phyloP scores from a whole-genome alignment of 2,888 invertebrate genomes.

The Oscheius myriophilus region DNA sequence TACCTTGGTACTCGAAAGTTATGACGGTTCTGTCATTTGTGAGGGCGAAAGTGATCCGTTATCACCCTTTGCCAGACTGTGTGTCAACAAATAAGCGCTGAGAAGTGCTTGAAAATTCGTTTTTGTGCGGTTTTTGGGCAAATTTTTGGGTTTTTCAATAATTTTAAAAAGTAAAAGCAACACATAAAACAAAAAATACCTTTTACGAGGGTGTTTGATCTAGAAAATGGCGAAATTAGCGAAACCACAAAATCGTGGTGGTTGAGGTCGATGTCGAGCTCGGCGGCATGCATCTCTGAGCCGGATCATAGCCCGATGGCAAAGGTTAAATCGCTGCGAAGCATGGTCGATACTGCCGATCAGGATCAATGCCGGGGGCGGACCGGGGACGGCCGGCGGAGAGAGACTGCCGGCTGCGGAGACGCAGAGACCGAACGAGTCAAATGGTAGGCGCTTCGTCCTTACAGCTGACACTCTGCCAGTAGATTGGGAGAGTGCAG shows the following conservation, averaged over 20 bases:
- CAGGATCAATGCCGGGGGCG: constrained; percentile 33
- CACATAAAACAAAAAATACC: constrained; percentile 19
- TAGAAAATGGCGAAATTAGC: constrained; percentile 39
- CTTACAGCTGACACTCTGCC: constrained; percentile 14
- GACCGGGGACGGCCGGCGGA: constrained; percentile 21
- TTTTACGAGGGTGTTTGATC: constrained; percentile 30
- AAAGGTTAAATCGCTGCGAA: constrained; percentile 24
- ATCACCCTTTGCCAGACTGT: too few relatives aligned
- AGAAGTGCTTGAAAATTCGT: too few relatives aligned
- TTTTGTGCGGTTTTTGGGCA: too few relatives aligned
- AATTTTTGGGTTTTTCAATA: not conserved
- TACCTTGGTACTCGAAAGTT: too few relatives aligned
- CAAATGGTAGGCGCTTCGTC: constrained; percentile 26
- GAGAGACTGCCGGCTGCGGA: constrained; percentile 11
- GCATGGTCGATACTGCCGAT: constrained; percentile 29
- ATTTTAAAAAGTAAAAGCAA: not conserved
- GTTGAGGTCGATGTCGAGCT: constrained; percentile 48
- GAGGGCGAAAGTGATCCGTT: too few relatives aligned
- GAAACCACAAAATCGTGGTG: constrained; percentile 50
- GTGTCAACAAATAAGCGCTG: too few relatives aligned
- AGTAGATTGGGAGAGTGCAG: too few relatives aligned
- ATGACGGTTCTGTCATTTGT: too few relatives aligned
- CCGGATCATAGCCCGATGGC: constrained; percentile 5
- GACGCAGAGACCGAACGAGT: constrained; percentile 19
- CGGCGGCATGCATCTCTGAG: constrained; percentile 48